Evolutionary conservation across 1,140 invertebrate species (phyloP), one percentile per base, ranked within the genome.

Genomic region (Carposina sasakii): DNA sequence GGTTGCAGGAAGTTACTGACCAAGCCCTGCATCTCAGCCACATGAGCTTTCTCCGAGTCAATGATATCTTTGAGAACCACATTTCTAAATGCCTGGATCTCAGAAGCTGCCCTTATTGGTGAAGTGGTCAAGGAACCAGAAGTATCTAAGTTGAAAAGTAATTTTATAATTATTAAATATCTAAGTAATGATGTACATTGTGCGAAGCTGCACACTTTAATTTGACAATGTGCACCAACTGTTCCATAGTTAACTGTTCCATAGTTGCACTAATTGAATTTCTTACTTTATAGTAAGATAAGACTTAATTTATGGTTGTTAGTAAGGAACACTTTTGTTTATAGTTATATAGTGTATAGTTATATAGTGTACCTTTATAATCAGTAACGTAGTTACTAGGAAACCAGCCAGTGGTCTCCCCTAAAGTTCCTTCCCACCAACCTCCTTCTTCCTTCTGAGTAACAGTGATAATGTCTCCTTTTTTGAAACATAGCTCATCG

Each of bases 351-450:
- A 42, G 6, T 20, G 9, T 17, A 19, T 28, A 39, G 44, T n/a
- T n/a, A 37, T n/a, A n/a, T 3, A 21, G 15, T 30, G 21, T 28
- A 86, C 88, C 79, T 89, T 93, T 94, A 67, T 91, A 91, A 77
- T 97, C 95, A 68, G 93, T 94, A 15, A 98, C 96, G 89, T 98
- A 99, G 85, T 98, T 98, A 59, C 95, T 96, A 52, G 98, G 98
- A 87, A 99, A 99, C 98, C 98, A 99, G 60, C 97, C 97, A 54
- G 97, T 98, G 76, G 95, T 94, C 41, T 96, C 96, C 55, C 94
- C 90, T 15, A 98, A 85, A 2, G 96, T 98, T 12, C 97, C 98
- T 86, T 99, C 97, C 97, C 97, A 99, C 90, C 97, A 98, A 20
- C 96, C 97, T 37, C 97, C 97, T 75, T 98, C 92, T 66, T 96